Evolutionary conservation across 2,888 invertebrate genomes (phyloP).

Genomic region (Catocala sponsa): DNA sequence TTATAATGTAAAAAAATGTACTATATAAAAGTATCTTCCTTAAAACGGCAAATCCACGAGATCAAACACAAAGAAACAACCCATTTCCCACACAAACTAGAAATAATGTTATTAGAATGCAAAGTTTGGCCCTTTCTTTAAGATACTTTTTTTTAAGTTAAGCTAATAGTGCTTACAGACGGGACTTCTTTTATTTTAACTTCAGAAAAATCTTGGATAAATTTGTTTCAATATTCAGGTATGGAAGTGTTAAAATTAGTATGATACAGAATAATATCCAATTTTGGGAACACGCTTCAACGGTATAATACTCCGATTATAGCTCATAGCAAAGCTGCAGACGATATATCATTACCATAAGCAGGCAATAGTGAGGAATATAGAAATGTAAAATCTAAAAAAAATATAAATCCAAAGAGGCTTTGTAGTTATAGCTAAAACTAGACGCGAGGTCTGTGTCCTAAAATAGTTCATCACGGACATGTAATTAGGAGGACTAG

Average conservation of each 20-base stretch:
- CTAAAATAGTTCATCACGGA: no score
- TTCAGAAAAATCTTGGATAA: conserved; percentile 12
- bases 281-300: not conserved
- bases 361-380: conserved; percentile 3
- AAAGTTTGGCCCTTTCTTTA: conserved; percentile 13
- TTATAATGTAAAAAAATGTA: not conserved
- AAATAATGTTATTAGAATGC: conserved; percentile 7
- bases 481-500: no score
- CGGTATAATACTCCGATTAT: not conserved
- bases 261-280: conserved; percentile 1
- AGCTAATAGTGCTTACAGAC: conserved; percentile 11
- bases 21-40: not conserved
- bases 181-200: conserved; percentile 16
- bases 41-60: not conserved
- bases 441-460: no score
- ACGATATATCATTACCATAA: conserved; percentile 1
- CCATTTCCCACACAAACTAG: conserved; percentile 6
- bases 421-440: not conserved
- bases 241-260: not conserved
- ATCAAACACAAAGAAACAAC: not conserved
- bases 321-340: not conserved
- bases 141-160: conserved; percentile 21
- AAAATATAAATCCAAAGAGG: not conserved
- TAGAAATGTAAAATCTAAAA: no score
- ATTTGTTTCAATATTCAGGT: conserved; percentile 1